These are phyloP conservation scores for Macrocentrus cingulum DNA, from an alignment of 1,140 invertebrate genomes.

Conservation along the genomic window DNA sequence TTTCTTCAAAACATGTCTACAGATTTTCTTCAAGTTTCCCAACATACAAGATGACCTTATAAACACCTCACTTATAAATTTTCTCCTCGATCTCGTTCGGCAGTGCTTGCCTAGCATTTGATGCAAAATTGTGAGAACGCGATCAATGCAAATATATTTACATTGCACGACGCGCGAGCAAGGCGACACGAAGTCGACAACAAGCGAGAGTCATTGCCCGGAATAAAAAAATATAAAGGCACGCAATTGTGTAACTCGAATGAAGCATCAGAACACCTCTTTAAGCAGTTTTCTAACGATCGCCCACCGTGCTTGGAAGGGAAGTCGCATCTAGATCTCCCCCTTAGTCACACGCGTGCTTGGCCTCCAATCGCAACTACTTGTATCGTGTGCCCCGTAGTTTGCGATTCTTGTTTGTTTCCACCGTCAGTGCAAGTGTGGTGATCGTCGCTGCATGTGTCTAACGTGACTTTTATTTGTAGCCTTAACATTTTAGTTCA, in stretches of 20 bases:
- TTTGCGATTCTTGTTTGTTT: neutral
- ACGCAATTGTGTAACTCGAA: conserved; percentile 28
- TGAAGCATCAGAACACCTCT: conserved; percentile 35
- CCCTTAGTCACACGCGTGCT: conserved; percentile 37
- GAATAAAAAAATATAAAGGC: conserved; percentile 24
- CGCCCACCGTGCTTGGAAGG: conserved; percentile 32
- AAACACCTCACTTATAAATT: too few relatives aligned
- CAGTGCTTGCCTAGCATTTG: too few relatives aligned
- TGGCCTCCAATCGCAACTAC: conserved; percentile 32
- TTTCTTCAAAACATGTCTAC: too few relatives aligned
- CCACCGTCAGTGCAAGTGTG: conserved; percentile 14
- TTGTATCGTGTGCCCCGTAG: conserved; percentile 27
- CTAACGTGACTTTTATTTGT: conserved; percentile 15
- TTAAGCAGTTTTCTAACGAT: conserved; percentile 47
- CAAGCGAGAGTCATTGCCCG: conserved; percentile 27
- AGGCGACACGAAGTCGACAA: conserved; percentile 7
- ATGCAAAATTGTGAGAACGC: conserved; percentile 7
- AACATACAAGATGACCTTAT: too few relatives aligned
- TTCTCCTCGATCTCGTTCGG: too few relatives aligned
- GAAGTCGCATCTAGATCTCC: conserved; percentile 49
- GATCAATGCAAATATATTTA: conserved; percentile 15
- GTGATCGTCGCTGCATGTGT: conserved; percentile 33
- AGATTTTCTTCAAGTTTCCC: too few relatives aligned
- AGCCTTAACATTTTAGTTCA: conserved; percentile 4
- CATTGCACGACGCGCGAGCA: conserved; percentile 5